These are phyloP conservation scores for Buceros bicornis DNA, from an alignment of 2,797 vertebrate species.

Conservation along the genomic window DNA sequence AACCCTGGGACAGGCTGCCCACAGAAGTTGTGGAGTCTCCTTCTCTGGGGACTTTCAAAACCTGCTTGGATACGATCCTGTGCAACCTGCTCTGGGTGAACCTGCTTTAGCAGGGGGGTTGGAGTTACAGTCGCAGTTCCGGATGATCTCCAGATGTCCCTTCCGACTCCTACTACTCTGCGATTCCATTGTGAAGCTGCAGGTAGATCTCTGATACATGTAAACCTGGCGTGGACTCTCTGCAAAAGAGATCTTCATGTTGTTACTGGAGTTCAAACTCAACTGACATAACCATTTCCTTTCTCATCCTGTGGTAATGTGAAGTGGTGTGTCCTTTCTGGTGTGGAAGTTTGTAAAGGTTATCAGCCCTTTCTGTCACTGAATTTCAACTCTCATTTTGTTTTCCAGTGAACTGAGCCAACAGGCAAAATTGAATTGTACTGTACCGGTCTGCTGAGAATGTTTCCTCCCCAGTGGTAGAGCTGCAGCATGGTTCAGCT, in stretches of 20 bases:
- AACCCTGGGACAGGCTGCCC: too few relatives aligned
- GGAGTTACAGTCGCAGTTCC: not conserved
- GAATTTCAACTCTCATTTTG: not conserved
- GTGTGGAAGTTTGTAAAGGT: not conserved
- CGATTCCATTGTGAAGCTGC: not conserved
- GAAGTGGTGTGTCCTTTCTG: not conserved
- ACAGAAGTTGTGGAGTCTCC: too few relatives aligned
- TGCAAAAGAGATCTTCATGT: not conserved
- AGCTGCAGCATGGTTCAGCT: conserved; percentile 68
- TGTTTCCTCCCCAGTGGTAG: conserved; percentile 70
- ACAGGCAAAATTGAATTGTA: not conserved
- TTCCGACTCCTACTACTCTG: too few relatives aligned
- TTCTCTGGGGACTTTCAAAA: too few relatives aligned
- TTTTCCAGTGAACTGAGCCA: not conserved
- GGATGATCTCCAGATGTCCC: too few relatives aligned
- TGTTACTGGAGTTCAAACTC: not conserved
- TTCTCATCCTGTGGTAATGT: not conserved
- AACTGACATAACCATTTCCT: not conserved
- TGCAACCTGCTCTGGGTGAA: too few relatives aligned
- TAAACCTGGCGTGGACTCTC: not conserved
- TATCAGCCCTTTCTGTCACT: not conserved
- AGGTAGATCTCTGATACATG: not conserved
- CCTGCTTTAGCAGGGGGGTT: too few relatives aligned
- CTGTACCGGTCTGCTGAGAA: conserved; percentile 72
- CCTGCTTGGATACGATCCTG: too few relatives aligned